Evolutionary conservation across 2,797 vertebrate genomes (phyloP).

Genomic region (Danio albolineatus): DNA sequence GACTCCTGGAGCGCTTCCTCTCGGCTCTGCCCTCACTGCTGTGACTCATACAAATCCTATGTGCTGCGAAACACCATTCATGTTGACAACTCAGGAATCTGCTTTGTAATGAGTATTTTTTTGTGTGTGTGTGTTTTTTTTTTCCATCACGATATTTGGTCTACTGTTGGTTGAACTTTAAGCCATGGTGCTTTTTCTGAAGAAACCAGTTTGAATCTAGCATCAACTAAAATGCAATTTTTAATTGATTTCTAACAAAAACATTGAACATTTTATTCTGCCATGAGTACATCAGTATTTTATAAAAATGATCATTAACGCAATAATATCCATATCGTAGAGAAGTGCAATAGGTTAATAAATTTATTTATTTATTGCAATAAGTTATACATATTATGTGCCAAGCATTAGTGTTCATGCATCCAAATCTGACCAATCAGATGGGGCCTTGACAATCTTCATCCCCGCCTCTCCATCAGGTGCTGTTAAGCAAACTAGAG

Average conservation of each 20-base stretch:
- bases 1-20: conserved; percentile 48
- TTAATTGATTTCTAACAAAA: neutral
- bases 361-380: no score
- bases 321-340: no score
- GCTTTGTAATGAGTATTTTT: neutral
- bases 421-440: no score
- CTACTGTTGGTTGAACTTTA: neutral
- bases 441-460: no score
- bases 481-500: no score
- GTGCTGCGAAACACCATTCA: neutral
- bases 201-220: neutral
- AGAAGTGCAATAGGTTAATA: no score
- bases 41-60: conserved; percentile 33
- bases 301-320: no score
- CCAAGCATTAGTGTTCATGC: no score
- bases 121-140: no score
- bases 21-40: conserved; percentile 32
- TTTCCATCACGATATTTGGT: neutral
- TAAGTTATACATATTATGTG: no score
- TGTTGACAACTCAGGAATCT: neutral
- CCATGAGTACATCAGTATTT: no score
- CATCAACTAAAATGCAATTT: neutral
- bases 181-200: neutral
- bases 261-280: neutral
- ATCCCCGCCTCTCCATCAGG: no score